Percentiles rank a stretch among this genome's conserved stretches.
Conservation (phyloP, 2,797 vertebrate species). For the Enteromius viviparus region DNA sequence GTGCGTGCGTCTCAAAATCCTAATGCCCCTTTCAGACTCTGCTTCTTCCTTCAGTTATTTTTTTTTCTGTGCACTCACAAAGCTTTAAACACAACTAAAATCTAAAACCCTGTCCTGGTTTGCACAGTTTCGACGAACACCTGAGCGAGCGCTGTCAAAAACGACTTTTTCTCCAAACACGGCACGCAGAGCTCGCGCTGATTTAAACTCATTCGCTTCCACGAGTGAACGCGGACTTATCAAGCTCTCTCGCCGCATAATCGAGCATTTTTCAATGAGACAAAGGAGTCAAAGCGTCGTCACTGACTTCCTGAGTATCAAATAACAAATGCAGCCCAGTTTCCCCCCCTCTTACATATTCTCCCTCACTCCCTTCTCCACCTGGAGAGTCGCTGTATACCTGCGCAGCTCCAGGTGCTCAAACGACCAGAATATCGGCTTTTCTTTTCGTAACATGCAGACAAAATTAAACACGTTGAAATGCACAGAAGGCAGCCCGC, state of each 20-base stretch:
- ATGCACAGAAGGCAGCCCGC: conserved; percentile 53
- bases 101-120: neutral
- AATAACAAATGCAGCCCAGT: conserved; percentile 76
- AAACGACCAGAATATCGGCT: conserved; percentile 48
- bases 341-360: conserved; percentile 52
- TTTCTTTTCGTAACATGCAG: conserved; percentile 55
- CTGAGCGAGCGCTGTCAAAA: neutral
- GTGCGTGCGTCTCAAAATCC: conserved; percentile 15
- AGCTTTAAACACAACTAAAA: conserved; percentile 2
- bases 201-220: conserved; percentile 20
- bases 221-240: conserved; percentile 6
- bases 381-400: conserved; percentile 66
- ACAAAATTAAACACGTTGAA: conserved; percentile 38
- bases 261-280: conserved; percentile 78
- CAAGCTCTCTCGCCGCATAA: conserved; percentile 61
- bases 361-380: conserved; percentile 67
- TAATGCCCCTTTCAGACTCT: neutral
- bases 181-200: neutral
- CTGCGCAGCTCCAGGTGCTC: conserved; percentile 66
- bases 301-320: conserved; percentile 86
- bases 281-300: conserved; percentile 83
- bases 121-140: neutral
- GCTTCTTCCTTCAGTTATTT: conserved; percentile 6
- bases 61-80: neutral
- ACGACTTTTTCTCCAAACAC: neutral